A percentile compares a stretch with the other conserved stretches of the same genome.
phyloP scores from a whole-genome alignment of 2,113 vertebrate genomes.

The Catharus minimus region DNA sequence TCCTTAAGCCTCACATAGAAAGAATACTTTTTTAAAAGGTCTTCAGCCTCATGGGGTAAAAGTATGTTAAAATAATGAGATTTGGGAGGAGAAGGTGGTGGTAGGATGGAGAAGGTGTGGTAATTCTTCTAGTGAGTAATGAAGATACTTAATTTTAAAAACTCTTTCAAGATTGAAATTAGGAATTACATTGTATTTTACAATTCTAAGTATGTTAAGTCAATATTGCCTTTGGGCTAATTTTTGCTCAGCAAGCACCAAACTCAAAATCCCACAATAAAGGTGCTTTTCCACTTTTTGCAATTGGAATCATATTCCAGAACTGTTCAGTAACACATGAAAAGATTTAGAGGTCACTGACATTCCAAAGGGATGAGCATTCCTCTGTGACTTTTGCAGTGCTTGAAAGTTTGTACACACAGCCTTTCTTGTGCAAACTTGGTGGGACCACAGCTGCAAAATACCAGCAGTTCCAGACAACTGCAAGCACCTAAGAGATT shows the following conservation, averaged over 20 bases:
- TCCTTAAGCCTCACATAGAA: not conserved
- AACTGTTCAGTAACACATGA: not conserved
- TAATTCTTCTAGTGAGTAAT: not conserved
- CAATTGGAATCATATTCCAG: not conserved
- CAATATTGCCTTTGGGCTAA: not conserved
- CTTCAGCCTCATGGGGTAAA: not conserved
- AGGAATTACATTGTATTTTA: not conserved
- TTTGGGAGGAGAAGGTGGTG: not conserved
- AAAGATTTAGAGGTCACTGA: not conserved
- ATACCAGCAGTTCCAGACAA: not conserved
- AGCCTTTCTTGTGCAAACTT: not conserved
- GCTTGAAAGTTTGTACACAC: not conserved
- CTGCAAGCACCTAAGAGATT: not conserved
- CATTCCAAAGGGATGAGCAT: not conserved
- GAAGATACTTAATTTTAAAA: not conserved
- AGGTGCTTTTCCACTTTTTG: not conserved
- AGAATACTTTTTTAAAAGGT: not conserved
- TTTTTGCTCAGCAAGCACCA: not conserved
- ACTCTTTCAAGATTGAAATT: not conserved
- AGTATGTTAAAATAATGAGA: not conserved
- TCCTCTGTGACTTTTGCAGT: not conserved
- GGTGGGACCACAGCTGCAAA: not conserved
- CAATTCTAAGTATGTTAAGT: not conserved
- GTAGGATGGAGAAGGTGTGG: not conserved
- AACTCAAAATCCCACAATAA: not conserved